Evolutionary conservation across 2,888 invertebrate species (phyloP), one percentile per base, ranked within the genome.

Genomic region (Tetragonisca angustula): DNA sequence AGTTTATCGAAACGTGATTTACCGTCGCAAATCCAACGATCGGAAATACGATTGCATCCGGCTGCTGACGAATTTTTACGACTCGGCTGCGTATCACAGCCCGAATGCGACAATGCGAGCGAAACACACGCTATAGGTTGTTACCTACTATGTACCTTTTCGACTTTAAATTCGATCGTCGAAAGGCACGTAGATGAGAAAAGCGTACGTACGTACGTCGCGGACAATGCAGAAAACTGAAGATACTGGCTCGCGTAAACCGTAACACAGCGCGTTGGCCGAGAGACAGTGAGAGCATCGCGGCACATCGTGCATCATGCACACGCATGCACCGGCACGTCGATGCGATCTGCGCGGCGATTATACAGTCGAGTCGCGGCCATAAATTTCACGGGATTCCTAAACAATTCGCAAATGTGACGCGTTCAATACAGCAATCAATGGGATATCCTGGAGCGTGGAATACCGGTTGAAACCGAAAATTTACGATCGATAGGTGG

Each of bases 401-500:
- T 52, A 74, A 86, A 79, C 76, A 78, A 81, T 77, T 81, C 74
- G 75, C 75, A 62, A 76, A 73, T 73, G 74, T 71, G 69, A 70
- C 77, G 73, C 56, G 76, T 75, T 78, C 83, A 49, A 79, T 81
- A 56, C 71, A 74, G 24, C 59, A 52, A 82, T 78, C 84, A 69
- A 76, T 79, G 43, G 64, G 65, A 64, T 70, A 69, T 59, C 67
- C 64, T 54, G 19, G 19, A 21, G n/a, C 17, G 24, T 9, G 17
- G 17, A 4, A 52, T 5, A 19, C 65, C 3, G 27, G 32, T 4
- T 5, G 65, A 3, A 52, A 11, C 61, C 32, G 72, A 77, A 76
- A 81, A 76, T 81, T 64, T 83, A 83, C 77, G 83, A 81, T 73
- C 69, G 59, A 77, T 76, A 81, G 27, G 43, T n/a, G 36, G 59